Evolutionary conservation across 2,797 vertebrate genomes (phyloP).

Genomic region (Halcyon leucocephala): DNA sequence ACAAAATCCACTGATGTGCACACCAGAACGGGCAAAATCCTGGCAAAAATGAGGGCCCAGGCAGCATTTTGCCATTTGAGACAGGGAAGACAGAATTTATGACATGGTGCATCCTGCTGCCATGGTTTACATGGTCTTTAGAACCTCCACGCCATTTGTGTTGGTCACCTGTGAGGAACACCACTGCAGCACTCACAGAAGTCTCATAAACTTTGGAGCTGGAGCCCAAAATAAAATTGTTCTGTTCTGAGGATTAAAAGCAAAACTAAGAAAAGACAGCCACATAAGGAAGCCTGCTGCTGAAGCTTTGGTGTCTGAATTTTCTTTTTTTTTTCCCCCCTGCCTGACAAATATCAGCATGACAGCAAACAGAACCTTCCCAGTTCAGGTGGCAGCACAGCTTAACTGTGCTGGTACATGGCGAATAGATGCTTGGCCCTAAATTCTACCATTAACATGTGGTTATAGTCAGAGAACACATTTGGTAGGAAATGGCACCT

Average conservation of each 20-base stretch:
- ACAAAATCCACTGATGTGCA: background rate
- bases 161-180: background rate
- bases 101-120: background rate
- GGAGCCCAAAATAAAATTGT: background rate
- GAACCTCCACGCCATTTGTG: background rate
- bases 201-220: background rate
- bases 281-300: background rate
- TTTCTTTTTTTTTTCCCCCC: background rate
- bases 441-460: conserved; percentile 32
- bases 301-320: background rate
- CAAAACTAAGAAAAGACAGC: background rate
- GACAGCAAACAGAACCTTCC: background rate
- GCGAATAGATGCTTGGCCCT: background rate
- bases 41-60: background rate
- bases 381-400: background rate
- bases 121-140: background rate
- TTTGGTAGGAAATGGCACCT: conserved; percentile 61
- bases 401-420: background rate
- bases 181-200: background rate
- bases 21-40: background rate
- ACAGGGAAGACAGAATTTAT: background rate
- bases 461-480: conserved; percentile 46
- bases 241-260: background rate
- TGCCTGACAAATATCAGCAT: background rate
- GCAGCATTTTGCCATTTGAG: background rate